Percentiles rank a stretch among this genome's conserved stretches.
Evolutionary conservation across 1,140 invertebrate genomes (phyloP).

Genomic region (Piezodorus guildinii): DNA sequence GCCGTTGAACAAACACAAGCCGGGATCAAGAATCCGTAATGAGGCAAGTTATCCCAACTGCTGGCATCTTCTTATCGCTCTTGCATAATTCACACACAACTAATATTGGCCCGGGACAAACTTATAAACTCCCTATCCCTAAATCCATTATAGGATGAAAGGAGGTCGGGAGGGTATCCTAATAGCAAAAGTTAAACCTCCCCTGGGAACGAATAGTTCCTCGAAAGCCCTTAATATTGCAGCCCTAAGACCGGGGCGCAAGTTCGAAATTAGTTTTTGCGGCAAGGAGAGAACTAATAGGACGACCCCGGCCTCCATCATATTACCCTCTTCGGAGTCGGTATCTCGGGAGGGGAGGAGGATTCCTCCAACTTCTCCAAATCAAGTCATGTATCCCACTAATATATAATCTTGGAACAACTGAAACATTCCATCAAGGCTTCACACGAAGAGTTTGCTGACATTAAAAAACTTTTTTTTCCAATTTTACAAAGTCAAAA

Average conservation of each 20-base stretch:
- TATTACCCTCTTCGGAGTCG: no score
- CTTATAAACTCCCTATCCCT: constrained; percentile 24
- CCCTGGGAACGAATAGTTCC: neutral
- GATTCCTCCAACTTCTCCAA: no score
- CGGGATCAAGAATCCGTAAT: constrained; percentile 26
- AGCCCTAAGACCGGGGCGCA: neutral
- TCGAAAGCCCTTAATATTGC: neutral
- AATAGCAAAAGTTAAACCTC: constrained; percentile 25
- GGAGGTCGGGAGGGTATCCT: constrained; percentile 7
- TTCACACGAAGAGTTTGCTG: no score
- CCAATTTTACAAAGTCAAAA: no score
- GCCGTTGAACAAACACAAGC: neutral
- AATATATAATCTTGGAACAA: no score
- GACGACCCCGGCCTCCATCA: neutral
- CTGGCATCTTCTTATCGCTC: constrained; percentile 23
- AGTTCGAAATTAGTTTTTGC: constrained; percentile 15
- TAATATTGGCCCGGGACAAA: constrained; percentile 25
- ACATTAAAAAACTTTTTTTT: no score
- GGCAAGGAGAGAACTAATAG: neutral
- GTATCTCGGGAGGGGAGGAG: no score
- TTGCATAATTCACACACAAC: constrained; percentile 25
- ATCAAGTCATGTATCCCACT: no score
- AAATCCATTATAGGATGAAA: constrained; percentile 24
- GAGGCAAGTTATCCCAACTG: constrained; percentile 20
- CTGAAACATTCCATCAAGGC: no score